Percentiles rank a stretch among this genome's conserved stretches.
Conservation (phyloP, 2,113 vertebrate species). For the Haemorhous mexicanus region DNA sequence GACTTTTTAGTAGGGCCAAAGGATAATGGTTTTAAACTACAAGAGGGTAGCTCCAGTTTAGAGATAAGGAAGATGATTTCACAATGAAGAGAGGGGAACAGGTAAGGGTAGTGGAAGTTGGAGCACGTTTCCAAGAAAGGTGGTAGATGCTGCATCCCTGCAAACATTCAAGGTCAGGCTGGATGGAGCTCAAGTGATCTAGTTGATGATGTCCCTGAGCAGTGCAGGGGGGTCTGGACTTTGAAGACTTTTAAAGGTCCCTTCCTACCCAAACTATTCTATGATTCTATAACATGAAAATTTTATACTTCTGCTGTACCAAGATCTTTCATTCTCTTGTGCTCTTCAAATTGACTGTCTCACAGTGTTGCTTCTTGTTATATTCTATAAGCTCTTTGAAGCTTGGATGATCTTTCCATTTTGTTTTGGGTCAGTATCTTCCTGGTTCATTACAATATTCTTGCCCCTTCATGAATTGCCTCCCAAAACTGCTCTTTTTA, state of each 20-base stretch:
- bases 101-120: not conserved
- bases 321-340: not conserved
- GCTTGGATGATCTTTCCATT: not conserved
- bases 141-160: too few relatives aligned
- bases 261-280: not conserved
- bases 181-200: rapidly evolving
- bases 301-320: not conserved
- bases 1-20: not conserved
- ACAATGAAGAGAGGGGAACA: not conserved
- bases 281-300: not conserved
- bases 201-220: not conserved
- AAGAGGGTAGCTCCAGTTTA: not conserved
- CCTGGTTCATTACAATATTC: not conserved
- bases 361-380: not conserved
- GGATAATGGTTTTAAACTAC: not conserved
- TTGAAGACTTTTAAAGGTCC: not conserved
- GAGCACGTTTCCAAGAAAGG: not conserved
- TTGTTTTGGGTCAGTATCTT: not conserved
- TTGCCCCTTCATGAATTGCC: not conserved
- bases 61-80: not conserved
- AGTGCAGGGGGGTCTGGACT: rapidly evolving
- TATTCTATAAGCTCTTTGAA: not conserved
- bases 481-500: not conserved
- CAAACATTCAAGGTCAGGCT: not conserved
- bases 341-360: not conserved